phyloP scores from a whole-genome alignment of 2,113 vertebrate species.

The Heterochromis multidens region DNA sequence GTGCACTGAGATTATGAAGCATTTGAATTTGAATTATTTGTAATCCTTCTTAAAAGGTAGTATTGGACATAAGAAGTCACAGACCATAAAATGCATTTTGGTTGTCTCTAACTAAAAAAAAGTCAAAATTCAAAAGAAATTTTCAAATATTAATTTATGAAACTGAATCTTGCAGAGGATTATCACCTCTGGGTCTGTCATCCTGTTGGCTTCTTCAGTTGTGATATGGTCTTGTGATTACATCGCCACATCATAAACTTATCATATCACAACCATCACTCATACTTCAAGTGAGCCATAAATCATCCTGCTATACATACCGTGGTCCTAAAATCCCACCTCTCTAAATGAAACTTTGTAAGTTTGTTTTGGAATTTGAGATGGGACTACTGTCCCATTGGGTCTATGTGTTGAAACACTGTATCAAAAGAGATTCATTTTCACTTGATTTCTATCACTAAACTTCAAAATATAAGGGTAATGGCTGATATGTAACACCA shows the following conservation, averaged over 20 bases:
- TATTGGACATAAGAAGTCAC: not conserved
- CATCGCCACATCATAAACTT: slow-evolving; percentile 66
- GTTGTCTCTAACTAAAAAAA: not conserved
- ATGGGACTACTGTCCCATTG: no score
- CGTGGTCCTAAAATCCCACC: not conserved
- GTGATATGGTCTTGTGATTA: slow-evolving; percentile 35
- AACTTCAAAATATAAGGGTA: not conserved
- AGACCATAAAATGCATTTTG: not conserved
- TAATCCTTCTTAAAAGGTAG: not conserved
- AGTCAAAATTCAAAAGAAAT: not conserved
- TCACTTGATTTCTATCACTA: not conserved
- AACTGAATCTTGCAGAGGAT: slow-evolving; percentile 60
- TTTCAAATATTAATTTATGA: slow-evolving; percentile 43
- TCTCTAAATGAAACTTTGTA: not conserved
- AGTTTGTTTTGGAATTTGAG: not conserved
- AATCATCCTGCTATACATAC: not conserved
- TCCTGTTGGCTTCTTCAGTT: slow-evolving; percentile 13
- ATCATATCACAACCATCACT: slow-evolving; percentile 23
- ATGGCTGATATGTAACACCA: not conserved
- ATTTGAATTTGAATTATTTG: not conserved
- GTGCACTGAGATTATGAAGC: no score
- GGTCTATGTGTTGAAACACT: not conserved
- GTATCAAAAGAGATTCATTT: not conserved
- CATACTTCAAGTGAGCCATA: not conserved
- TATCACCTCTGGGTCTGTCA: slow-evolving; percentile 48